Evolutionary conservation across 1,140 invertebrate genomes (phyloP), one percentile per base, ranked within the genome.

Genomic region (Caenorhabditis inopinata): DNA sequence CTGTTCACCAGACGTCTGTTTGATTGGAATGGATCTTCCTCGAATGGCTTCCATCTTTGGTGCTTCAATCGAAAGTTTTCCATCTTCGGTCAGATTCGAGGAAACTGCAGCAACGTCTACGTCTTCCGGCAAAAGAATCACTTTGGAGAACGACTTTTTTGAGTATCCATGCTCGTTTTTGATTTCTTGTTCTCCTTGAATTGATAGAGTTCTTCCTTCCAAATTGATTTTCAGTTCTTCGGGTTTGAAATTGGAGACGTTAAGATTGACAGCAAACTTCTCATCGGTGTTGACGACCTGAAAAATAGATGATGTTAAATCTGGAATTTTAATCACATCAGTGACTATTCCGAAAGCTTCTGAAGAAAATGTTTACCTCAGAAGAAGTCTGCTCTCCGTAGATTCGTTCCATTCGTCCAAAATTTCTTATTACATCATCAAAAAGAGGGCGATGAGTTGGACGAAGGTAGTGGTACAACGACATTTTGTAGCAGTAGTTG

Each of bases 61-160:
- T 9, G 62, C 78, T 32, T 79, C 78, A 45, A 79, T 79, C n/a
- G 78, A 74, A 27, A 79, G 78, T 42, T 46, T 51, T 38, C 78
- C 78, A 48, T 46, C 29, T 23, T 79, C 78, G 2, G 78, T 46
- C 14, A 79, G 48, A 35, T 58, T 45, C 14, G 78, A 79, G 12
- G 62, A 23, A 38, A 79, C 51, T 6, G 32, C 47, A 21, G 21
- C n/a, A n/a, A 74, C 25, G 14, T 74, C 48, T 3, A 79, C 78
- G 16, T 79, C 78, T 23, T 79, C 78, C 9, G 78, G 78, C 0
- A 79, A 68, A 21, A 74, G 42, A 32, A 58, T 27, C 4, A 29
- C 32, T 6, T 68, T 46, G 12, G 68, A 49, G 25, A 79, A 79
- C 4, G 77, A 79, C 9, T 53, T 58, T 18, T 78, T 78, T 6